phyloP scores from a whole-genome alignment of 2,113 vertebrate genomes.

The Bombycilla garrulus region DNA sequence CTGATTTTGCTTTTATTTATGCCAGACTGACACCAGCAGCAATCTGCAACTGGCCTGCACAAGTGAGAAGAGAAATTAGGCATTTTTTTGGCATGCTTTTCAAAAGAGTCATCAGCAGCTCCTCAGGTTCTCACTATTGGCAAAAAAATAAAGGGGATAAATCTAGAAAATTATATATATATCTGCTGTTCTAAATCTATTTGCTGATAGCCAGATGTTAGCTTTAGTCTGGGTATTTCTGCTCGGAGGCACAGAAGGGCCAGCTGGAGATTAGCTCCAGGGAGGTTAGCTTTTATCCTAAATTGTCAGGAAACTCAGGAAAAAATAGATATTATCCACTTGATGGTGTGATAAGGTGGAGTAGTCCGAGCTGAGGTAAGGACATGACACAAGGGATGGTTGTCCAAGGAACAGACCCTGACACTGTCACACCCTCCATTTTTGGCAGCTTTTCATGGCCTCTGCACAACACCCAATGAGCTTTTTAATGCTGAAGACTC shows the following conservation, averaged over 20 bases:
- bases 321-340: not conserved
- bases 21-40: not conserved
- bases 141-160: conserved; percentile 46
- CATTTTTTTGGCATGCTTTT: conserved; percentile 16
- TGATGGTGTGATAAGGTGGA: not conserved
- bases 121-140: not conserved
- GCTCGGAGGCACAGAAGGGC: not conserved
- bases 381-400: not conserved
- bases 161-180: conserved; percentile 35
- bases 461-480: not conserved
- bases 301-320: not conserved
- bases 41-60: not conserved
- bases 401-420: not conserved
- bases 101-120: conserved; percentile 22
- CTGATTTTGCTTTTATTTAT: not conserved
- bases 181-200: not conserved
- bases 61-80: conserved; percentile 5
- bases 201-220: conserved; percentile 51
- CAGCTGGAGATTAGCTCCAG: not conserved
- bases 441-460: not conserved
- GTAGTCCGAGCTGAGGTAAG: not conserved
- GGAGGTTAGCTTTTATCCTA: not conserved
- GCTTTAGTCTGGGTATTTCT: not conserved
- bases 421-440: not conserved
- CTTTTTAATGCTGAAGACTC: not conserved